Evolutionary conservation across 2,113 vertebrate species (phyloP).

Genomic region (Chionomys nivalis): DNA sequence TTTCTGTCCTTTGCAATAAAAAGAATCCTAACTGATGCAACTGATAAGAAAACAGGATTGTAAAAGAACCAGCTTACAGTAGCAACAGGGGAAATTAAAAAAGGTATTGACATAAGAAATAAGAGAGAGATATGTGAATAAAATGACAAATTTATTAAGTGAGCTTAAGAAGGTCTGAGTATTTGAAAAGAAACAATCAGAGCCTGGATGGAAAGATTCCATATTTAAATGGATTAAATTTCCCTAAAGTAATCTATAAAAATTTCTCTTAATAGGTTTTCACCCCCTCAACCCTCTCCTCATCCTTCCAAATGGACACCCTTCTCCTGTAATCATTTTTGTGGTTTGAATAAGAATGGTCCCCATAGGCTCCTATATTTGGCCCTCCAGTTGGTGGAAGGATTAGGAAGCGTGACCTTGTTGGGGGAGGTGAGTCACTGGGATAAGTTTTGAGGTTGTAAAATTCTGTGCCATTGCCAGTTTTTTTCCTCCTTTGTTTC

Average conservation of each 20-base stretch:
- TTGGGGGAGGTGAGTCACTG: background rate
- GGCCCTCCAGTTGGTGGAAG: background rate
- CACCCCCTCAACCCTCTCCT: no score
- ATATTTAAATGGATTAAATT: slow-evolving; percentile 18
- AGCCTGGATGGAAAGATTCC: background rate
- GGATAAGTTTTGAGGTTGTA: no score
- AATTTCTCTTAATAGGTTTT: background rate
- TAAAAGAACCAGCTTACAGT: background rate
- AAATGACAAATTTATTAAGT: background rate
- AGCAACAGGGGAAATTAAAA: background rate
- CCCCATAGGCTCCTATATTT: background rate
- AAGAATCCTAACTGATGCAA: background rate
- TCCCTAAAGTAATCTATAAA: background rate
- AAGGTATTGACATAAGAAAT: background rate
- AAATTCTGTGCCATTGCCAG: background rate
- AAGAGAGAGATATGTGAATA: background rate
- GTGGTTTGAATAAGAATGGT: background rate
- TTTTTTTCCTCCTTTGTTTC: no score
- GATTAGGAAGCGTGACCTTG: background rate
- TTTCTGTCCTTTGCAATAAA: slow-evolving; percentile 15
- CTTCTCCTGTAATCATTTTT: background rate
- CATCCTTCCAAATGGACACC: background rate
- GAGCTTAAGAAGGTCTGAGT: background rate
- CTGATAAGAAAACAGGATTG: background rate
- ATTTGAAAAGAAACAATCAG: slow-evolving; percentile 21